A percentile compares a stretch with the other conserved stretches of the same genome.
phyloP scores from a whole-genome alignment of 1,140 invertebrate genomes.

The Hylaeus volcanicus region DNA sequence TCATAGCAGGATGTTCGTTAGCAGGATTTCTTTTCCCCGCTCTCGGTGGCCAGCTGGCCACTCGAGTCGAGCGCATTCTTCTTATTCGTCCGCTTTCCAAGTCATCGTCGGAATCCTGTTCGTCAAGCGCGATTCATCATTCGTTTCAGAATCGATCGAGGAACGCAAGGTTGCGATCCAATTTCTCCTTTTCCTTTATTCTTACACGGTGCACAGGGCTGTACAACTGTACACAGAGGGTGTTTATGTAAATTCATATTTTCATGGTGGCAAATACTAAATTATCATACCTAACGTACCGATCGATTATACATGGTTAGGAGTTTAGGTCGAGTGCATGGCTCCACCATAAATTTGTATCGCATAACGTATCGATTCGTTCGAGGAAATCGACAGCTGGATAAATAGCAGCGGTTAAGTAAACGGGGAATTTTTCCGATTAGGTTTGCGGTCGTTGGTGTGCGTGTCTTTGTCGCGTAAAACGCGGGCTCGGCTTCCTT shows the following conservation, averaged over 20 bases:
- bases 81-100: constrained; percentile 48
- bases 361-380: not conserved
- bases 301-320: too few species aligned
- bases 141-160: constrained; percentile 25
- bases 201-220: too few species aligned
- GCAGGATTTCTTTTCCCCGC: constrained; percentile 55
- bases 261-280: too few species aligned
- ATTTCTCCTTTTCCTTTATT: too few species aligned
- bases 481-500: not conserved
- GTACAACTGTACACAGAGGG: too few species aligned
- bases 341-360: not conserved
- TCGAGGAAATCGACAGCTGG: constrained; percentile 43
- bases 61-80: constrained; percentile 56
- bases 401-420: constrained; percentile 38
- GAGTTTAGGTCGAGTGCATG: too few species aligned
- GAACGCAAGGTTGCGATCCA: constrained; percentile 9
- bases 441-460: constrained; percentile 19
- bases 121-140: constrained; percentile 47
- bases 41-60: constrained; percentile 42
- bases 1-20: constrained; percentile 65
- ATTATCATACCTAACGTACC: too few species aligned
- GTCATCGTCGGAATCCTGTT: constrained; percentile 36
- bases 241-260: too few species aligned
- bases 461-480: constrained; percentile 13
- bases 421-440: constrained; percentile 49